Evolutionary conservation across 1,140 invertebrate species (phyloP), one percentile per base, ranked within the genome.

Genomic region (Octopus bimaculoides): DNA sequence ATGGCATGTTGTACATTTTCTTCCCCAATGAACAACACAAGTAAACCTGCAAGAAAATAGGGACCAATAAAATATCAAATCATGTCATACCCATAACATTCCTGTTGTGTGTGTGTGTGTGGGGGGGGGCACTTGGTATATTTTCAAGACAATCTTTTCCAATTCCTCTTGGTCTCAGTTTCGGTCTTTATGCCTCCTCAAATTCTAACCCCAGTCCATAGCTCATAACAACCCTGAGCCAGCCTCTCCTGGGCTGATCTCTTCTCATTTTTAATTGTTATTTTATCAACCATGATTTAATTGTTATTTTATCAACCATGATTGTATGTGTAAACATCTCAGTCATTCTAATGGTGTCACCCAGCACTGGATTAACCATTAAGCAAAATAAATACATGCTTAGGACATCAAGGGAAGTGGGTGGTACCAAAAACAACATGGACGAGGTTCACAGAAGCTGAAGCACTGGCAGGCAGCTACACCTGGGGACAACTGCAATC

Each of bases 1-100:
- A 84, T 81, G 20, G 77, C 81, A 80, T 75, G 55, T 17, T 82
- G 74, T 71, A 82, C 78, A 53, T 82, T 81, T 41, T 83, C 83
- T 56, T 80, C 69, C 8, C 82, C 84, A 52, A 85, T 54, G 12
- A 41, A 41, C 26, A 41, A 41, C 26, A 41, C 26, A 0, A 41
- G 0, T 41, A 41, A 41, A 41, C 26, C 26, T 41, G 26, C 26
- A 41, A 41, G 26, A 41, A 41, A 41, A 41, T 41, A 66, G n/a
- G n/a, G n/a, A 14, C 12, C 12, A n/a, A 66, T 66, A 66, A 66
- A n/a, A 66, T 66, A 66, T n/a, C 61, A 66, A n/a, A 66, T 66
- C 12, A 2, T 41, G 26, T 41, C 26, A 41, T 41, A 3, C 26
- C 26, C 26, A 2, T 41, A 41, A 41, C 26, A 41, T 41, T 41